Percentiles rank a stretch among this genome's conserved stretches.
phyloP scores from a whole-genome alignment of 2,113 vertebrate species.

The Sula dactylatra region DNA sequence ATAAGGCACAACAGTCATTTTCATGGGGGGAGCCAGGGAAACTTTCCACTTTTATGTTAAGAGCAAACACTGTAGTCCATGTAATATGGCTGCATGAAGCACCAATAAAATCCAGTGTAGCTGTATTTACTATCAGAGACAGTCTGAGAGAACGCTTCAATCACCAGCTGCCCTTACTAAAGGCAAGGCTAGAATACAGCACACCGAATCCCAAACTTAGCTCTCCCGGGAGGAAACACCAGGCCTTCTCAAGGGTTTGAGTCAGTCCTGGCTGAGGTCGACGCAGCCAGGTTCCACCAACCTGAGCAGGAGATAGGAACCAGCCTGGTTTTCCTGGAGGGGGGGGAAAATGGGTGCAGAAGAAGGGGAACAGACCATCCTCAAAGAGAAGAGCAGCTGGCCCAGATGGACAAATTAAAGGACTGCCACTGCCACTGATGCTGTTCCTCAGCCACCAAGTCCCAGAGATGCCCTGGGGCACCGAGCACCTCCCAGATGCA shows the following conservation, averaged over 20 bases:
- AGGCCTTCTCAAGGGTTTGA: neutral
- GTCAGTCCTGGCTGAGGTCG: neutral
- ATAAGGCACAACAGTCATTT: constrained; percentile 31
- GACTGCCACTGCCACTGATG: neutral
- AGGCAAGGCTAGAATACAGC: neutral
- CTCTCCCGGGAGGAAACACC: neutral
- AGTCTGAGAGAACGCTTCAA: neutral
- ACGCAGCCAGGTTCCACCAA: neutral
- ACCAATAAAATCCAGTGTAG: neutral
- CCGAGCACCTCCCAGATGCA: fast-evolving
- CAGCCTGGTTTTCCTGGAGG: neutral
- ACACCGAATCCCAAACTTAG: fast-evolving
- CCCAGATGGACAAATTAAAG: neutral
- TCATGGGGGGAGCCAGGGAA: neutral
- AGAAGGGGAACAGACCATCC: neutral
- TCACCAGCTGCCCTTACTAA: neutral
- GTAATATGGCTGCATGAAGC: neutral
- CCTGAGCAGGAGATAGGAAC: neutral
- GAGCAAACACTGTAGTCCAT: neutral
- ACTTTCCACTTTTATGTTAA: constrained; percentile 57
- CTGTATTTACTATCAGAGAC: neutral
- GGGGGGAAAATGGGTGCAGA: neutral
- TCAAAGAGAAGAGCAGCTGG: neutral
- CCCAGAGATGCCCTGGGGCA: neutral
- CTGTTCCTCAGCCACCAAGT: neutral